Evolutionary conservation across 2,113 vertebrate species (phyloP), one percentile per base, ranked within the genome.

Genomic region (Corythoichthys haematopterus): DNA sequence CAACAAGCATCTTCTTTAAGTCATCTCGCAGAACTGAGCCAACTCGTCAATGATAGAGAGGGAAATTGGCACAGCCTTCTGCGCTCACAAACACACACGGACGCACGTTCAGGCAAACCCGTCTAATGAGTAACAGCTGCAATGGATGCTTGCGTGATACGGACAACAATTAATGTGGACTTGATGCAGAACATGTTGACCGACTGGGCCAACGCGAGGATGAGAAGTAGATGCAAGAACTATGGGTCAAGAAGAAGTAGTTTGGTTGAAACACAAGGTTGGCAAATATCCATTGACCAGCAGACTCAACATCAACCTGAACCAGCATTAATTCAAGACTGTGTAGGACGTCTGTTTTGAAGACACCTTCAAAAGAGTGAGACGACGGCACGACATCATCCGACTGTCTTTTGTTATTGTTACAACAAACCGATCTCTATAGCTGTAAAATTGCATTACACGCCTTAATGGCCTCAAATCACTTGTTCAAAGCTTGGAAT

Each of bases 101-200:
- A 66, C 66, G 69, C 64, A 77, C 72, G 52, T 2, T 40, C 20
- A 79, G 16, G 59, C 75, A 74, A 16, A 80, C 76, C 71, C 63
- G 76, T 85, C 76, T 83, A 85, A 89, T 84, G 72, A 80, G 71
- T 75, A 65, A 73, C 86, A 88, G 86, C 83, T 87, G 86, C 57
- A 12, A 55, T 33, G 68, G 74, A 74, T 76, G 77, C 76, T 81
- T 85, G 85, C 77, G 75, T 86, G 86, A 85, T 87, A 85, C 76
- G 82, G 85, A 85, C 79, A 85, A 81, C 86, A 81, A 84, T 83
- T 85, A 85, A 87, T 83, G 73, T 80, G 67, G 74, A 83, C 72
- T 77, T 65, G 80, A 83, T 77, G 76, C 72, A 73, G 75, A 66
- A 77, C 78, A 80, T 77, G 73, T 78, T 86, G 85, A 86, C 82